These are phyloP conservation scores for Mirza zaza DNA, from an alignment of 2,113 vertebrate species.

Conservation along the genomic window DNA sequence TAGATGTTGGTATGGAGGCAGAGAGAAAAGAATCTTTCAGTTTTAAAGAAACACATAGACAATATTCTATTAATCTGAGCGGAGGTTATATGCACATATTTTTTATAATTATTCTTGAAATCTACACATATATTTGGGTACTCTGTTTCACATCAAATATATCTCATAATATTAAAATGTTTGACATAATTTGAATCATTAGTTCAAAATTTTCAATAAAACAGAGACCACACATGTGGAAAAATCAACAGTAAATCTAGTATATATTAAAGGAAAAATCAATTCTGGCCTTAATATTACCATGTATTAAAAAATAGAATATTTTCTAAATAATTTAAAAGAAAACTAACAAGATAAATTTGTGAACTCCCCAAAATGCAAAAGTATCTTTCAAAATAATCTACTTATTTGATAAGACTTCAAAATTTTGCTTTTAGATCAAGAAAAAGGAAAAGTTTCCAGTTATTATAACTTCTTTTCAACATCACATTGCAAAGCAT, in stretches of 20 bases:
- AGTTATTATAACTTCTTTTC: background rate
- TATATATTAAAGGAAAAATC: background rate
- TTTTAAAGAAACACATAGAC: background rate
- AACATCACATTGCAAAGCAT: background rate
- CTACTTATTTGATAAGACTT: background rate
- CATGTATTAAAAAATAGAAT: background rate
- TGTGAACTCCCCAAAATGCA: too few species aligned
- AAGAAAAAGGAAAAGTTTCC: background rate
- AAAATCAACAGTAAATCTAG: background rate
- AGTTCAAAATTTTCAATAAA: background rate
- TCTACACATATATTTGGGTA: background rate
- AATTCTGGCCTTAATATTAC: background rate
- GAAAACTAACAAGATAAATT: background rate
- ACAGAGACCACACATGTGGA: background rate
- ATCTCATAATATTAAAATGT: background rate
- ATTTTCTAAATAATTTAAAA: background rate
- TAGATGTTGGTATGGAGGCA: too few species aligned
- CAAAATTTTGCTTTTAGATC: background rate
- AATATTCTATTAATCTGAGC: background rate
- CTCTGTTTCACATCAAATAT: background rate
- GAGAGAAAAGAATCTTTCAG: background rate
- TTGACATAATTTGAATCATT: background rate
- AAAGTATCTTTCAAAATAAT: background rate
- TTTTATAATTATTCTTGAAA: background rate
- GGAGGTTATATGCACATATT: background rate